Base-by-base conservation (phyloP, 2,888 invertebrate genomes). In the Halictus quadricinctus region DNA sequence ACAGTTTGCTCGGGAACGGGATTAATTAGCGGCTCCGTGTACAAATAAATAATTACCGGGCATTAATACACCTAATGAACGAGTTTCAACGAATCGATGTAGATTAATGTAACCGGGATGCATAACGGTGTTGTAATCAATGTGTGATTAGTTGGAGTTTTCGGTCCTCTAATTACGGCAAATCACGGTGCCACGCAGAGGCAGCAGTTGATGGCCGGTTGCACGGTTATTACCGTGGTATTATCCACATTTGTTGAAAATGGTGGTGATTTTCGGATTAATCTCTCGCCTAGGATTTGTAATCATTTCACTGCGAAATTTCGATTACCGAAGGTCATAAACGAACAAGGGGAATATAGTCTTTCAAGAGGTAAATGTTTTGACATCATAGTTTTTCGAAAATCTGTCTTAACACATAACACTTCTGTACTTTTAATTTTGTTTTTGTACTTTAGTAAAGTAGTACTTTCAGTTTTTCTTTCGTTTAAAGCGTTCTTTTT, bases 31-130 rank as follows among this genome's bases (percentile, higher is more conserved):
- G 54, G 41, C 25, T 21, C 18, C 41, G n/a, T 13, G 25, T 21
- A 36, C 64, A 84, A 64, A 82, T 82, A 82, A 84, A 83, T 79
- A 54, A 83, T 76, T 79, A 78, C 54, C 36, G 41, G 10, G n/a
- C 36, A 72, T 79, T 76, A 66, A 76, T 66, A 43, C 46, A 41
- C 48, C 75, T 76, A 83, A 72, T 58, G 76, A 76, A 83, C 72
- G 54, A 79, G 58, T 76, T 29, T 79, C 83, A 29, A 82, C 58
- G 84, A 73, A 84, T 79, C 76, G 76, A 43, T 76, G 83, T 41
- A 48, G 48, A 84, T 79, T 73, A 79, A 83, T 73, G 72, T 76
- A 79, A 75, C 72, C 73, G 76, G 46, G 60, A 66, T 78, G 66
- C 74, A 70, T 64, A 78, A 72, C 70, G 46, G 2, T 50, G 2